These are phyloP conservation scores for Vipera latastei DNA, from an alignment of 2,797 vertebrate genomes.

Conservation along the genomic window DNA sequence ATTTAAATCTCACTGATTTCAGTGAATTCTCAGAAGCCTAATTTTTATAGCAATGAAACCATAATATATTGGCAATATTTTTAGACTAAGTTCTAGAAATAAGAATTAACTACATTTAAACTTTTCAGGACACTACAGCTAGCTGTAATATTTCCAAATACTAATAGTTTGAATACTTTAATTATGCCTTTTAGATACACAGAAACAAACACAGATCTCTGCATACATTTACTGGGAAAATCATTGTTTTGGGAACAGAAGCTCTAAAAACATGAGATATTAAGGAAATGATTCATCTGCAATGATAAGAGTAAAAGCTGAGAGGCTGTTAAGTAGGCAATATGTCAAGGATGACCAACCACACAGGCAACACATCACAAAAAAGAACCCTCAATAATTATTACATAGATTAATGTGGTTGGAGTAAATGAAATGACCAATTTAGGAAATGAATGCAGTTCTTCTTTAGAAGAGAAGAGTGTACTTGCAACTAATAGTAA, in stretches of 20 bases:
- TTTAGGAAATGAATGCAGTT: constrained; percentile 5
- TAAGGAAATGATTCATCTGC: constrained; percentile 21
- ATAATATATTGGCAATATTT: background rate
- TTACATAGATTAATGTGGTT: background rate
- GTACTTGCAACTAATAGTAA: background rate
- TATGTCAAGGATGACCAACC: background rate
- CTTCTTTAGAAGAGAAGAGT: background rate
- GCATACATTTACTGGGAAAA: background rate
- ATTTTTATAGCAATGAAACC: background rate
- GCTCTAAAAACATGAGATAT: constrained; percentile 12
- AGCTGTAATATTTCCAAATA: background rate
- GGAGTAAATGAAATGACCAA: background rate
- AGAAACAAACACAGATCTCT: constrained; percentile 20
- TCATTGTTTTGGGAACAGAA: constrained; percentile 1
- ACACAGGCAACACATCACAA: background rate
- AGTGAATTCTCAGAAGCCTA: background rate
- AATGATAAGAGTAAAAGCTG: background rate
- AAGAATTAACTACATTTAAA: background rate
- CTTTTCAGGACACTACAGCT: background rate
- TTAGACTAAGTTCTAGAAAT: background rate
- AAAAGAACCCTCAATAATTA: background rate
- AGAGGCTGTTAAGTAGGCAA: background rate
- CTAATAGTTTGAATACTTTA: constrained; percentile 23
- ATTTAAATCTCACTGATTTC: background rate
- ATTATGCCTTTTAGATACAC: constrained; percentile 8